Evolutionary conservation across 1,140 invertebrate species (phyloP).

Genomic region (Agraylea sexmaculata): DNA sequence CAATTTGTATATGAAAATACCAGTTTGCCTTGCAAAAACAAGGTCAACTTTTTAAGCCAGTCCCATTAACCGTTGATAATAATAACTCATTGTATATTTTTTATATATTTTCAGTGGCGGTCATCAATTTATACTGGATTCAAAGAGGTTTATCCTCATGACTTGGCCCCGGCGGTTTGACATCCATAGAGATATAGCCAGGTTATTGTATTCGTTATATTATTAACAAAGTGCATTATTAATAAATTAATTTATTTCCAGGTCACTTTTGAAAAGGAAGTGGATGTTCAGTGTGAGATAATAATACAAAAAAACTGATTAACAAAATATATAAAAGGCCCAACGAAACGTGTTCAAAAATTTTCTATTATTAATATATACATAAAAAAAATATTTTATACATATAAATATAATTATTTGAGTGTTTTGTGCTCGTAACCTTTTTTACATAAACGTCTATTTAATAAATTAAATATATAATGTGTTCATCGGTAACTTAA

Average conservation of each 20-base stretch:
- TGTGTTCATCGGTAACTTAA: conserved; percentile 22
- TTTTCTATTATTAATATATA: too few relatives aligned
- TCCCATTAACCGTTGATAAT: background rate
- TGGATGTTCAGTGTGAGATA: conserved; percentile 36
- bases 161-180: conserved; percentile 52
- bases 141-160: conserved; percentile 28
- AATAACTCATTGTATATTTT: background rate
- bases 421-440: background rate
- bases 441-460: background rate
- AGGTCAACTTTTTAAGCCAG: too few relatives aligned
- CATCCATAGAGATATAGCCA: conserved; percentile 53
- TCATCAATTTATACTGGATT: conserved; percentile 12
- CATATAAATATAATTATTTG: too few relatives aligned
- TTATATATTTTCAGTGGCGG: conserved; percentile 7
- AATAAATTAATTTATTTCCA: conserved; percentile 22
- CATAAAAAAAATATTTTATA: too few relatives aligned
- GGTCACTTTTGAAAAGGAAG: conserved; percentile 39
- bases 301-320: conserved; percentile 15
- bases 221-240: too few relatives aligned
- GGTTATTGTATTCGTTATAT: conserved; percentile 43
- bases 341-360: conserved; percentile 12
- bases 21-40: too few relatives aligned
- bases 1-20: too few relatives aligned
- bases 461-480: conserved; percentile 12
- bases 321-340: conserved; percentile 10